phyloP scores from a whole-genome alignment of 35 echinoderm and acorn worm species.

The Apostichopus californicus region DNA sequence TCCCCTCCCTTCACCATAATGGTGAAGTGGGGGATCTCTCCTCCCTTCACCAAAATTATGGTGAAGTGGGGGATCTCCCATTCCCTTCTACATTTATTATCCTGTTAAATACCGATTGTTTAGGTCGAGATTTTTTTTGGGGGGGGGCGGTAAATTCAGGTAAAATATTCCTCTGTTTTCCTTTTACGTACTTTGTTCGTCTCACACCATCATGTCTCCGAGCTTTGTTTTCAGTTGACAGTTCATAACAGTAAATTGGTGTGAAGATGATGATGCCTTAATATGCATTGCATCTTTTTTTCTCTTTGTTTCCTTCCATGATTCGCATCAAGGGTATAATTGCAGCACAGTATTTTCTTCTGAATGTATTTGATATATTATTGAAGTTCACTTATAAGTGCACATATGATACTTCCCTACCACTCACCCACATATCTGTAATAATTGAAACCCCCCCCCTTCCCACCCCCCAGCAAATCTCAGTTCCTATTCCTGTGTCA shows the following conservation, averaged over 20 bases:
- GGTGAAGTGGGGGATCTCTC: no score
- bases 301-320: not conserved
- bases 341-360: not conserved
- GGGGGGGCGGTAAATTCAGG: no score
- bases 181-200: not conserved
- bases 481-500: no score
- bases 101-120: no score
- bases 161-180: no score
- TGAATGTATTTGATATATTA: not conserved
- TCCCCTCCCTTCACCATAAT: no score
- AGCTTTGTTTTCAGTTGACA: not conserved
- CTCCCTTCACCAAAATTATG: no score
- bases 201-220: not conserved
- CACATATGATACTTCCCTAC: not conserved
- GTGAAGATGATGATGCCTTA: not conserved
- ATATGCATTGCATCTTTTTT: not conserved
- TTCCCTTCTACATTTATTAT: no score
- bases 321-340: not conserved
- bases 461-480: no score
- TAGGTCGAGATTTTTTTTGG: no score
- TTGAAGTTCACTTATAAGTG: not conserved
- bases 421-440: not conserved
- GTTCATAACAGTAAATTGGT: not conserved
- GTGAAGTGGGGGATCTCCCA: no score
- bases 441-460: no score